Conservation (phyloP, 2,888 invertebrate genomes). For the Ectemnius lituratus region DNA sequence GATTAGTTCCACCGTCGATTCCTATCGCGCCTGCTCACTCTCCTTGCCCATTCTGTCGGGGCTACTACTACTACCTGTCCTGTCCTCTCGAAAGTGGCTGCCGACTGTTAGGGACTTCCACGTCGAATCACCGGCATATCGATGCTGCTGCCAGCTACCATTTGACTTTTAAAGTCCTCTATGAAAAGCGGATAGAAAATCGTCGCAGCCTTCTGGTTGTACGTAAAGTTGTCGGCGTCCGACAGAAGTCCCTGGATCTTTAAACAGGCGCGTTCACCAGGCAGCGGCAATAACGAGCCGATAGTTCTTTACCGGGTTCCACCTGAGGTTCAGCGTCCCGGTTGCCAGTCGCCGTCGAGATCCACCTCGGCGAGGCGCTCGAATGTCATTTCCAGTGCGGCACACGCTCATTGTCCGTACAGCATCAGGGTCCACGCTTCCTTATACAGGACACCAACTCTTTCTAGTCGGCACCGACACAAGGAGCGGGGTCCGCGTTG, state of each 20-base stretch:
- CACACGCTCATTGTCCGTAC: conserved; percentile 71
- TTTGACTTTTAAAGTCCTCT: too few relatives aligned
- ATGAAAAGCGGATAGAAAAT: too few relatives aligned
- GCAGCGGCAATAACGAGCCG: conserved; percentile 58
- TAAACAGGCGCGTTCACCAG: conserved; percentile 44
- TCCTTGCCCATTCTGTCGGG: too few relatives aligned
- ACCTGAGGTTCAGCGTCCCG: conserved; percentile 1
- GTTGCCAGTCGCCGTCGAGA: not conserved
- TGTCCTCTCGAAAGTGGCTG: too few relatives aligned
- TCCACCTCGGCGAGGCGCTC: conserved; percentile 54
- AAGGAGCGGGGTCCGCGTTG: conserved; percentile 55
- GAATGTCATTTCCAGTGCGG: conserved; percentile 72
- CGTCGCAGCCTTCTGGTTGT: conserved; percentile 39
- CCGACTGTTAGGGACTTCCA: too few relatives aligned
- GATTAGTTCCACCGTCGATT: not conserved
- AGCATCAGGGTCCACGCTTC: conserved; percentile 53
- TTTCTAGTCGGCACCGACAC: conserved; percentile 59
- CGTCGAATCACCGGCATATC: too few relatives aligned
- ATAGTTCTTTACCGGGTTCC: conserved; percentile 50
- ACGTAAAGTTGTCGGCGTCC: conserved; percentile 42
- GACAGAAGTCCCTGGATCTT: conserved; percentile 51
- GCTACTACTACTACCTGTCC: too few relatives aligned
- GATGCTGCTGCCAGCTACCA: too few relatives aligned
- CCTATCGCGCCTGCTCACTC: not conserved
- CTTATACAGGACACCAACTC: conserved; percentile 62